These are phyloP conservation scores for Dermochelys coriacea DNA, from an alignment of 2,797 vertebrate genomes.

Conservation along the genomic window DNA sequence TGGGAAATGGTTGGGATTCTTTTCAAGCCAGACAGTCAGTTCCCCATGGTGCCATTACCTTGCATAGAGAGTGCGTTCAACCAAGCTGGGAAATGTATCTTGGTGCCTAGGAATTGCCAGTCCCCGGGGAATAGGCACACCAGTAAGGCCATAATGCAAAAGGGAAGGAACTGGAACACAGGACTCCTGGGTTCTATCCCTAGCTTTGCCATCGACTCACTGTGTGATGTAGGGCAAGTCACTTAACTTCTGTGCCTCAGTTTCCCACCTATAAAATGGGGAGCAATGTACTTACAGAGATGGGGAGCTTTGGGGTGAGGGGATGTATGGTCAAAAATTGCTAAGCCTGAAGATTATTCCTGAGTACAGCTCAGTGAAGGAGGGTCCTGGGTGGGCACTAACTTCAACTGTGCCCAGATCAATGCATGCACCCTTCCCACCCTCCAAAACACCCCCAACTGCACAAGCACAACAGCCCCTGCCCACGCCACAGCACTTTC, in stretches of 20 bases:
- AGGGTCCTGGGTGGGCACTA: background rate
- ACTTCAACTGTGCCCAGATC: background rate
- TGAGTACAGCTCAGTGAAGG: background rate
- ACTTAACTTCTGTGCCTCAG: background rate
- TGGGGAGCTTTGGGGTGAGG: too few relatives aligned
- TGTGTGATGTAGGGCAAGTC: background rate
- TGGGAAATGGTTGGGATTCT: background rate
- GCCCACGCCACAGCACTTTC: background rate
- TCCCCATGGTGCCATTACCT: background rate
- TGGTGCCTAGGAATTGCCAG: background rate
- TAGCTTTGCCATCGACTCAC: background rate
- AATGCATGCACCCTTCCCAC: background rate
- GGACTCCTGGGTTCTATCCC: background rate
- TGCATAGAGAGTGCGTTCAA: background rate
- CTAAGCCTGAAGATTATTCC: background rate
- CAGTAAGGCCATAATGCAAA: background rate
- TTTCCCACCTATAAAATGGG: background rate
- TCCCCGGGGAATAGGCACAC: background rate
- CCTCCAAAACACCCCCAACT: background rate
- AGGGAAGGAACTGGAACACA: background rate
- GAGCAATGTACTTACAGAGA: background rate
- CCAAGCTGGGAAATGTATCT: background rate
- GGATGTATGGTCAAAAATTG: background rate
- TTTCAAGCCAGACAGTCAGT: background rate
- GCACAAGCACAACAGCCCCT: background rate